Evolutionary conservation across 2,888 invertebrate species (phyloP).

Genomic region (Choreutis nemorana): DNA sequence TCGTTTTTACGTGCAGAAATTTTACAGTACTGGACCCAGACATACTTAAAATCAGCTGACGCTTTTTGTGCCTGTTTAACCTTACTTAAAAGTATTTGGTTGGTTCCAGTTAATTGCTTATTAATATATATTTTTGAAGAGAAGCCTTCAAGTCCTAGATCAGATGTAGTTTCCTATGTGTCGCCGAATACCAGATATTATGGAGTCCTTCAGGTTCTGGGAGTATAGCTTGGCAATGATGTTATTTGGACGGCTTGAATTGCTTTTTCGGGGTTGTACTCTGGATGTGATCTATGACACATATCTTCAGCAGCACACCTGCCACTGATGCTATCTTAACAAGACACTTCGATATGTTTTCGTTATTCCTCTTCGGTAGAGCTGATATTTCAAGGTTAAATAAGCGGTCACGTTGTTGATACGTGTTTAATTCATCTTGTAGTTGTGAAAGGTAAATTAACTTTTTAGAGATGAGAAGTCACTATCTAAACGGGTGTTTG

Average conservation of each 20-base stretch:
- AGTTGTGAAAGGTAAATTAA: too few species aligned
- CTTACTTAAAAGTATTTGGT: not conserved
- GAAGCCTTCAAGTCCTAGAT: not conserved
- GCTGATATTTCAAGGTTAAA: too few species aligned
- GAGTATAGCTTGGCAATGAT: not conserved
- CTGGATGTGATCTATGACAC: too few species aligned
- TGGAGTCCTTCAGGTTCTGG: not conserved
- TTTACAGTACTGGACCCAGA: not conserved
- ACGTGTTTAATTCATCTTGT: too few species aligned
- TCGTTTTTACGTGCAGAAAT: not conserved
- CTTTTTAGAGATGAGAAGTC: too few species aligned
- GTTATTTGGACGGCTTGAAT: not conserved
- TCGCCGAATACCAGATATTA: not conserved
- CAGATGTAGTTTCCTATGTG: not conserved
- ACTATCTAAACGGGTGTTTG: too few species aligned
- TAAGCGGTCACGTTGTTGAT: too few species aligned
- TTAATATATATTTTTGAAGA: not conserved
- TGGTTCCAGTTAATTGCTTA: not conserved
- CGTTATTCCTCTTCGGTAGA: too few species aligned
- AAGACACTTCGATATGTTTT: too few species aligned
- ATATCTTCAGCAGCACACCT: too few species aligned
- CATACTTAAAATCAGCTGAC: not conserved
- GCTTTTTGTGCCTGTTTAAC: not conserved
- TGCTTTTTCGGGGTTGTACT: not conserved
- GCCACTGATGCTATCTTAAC: too few species aligned